Base-by-base conservation (phyloP, 2,113 vertebrate genomes). In the Oplegnathus fasciatus region DNA sequence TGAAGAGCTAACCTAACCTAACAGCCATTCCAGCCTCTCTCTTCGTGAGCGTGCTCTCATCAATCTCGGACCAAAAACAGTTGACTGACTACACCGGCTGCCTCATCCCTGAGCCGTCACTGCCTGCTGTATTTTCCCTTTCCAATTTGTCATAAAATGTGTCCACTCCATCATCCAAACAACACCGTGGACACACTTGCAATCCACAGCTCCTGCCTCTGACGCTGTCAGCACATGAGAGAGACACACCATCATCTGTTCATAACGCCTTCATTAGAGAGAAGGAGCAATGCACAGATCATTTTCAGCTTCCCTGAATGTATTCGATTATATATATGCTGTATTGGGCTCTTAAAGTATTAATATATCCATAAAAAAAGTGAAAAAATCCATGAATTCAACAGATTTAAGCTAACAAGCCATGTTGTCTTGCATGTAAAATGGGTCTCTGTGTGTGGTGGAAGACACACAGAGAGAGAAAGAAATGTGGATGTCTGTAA, bases 81-180 rank as follows among this genome's bases (percentile, higher is more conserved):
- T 79, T 70, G 82, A 89, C 84, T 76, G 84, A 87, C 70, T 83
- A 28, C 32, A 44, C 83, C 64, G 70, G 26, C 85, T 85, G 84
- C 81, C 64, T 84, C 79, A 65, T 78, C 83, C 89, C 78, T 80
- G 84, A 89, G 82, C 84, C 74, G 55, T 87, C 83, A 75, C 66
- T 66, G 86, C 69, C 78, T 75, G 82, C 86, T 76, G 78, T 85
- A 75, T 81, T 88, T 89, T 72, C 83, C 76, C 58, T 77, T 82
- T 92, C 62, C 85, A 91, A 74, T 90, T 92, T 91, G 88, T 92
- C 85, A 86, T 88, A 64, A 94, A 91, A 89, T 80, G 77, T 83
- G 81, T 86, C 91, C 80, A 64, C 84, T 86, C 86, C 78, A 86
- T 93, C 88, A 89, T 90, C 82, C 84, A 71, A 88, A 87, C 74